Evolutionary conservation across 2,113 vertebrate species (phyloP), one percentile per base, ranked within the genome.

Genomic region (Neotragus moschatus): DNA sequence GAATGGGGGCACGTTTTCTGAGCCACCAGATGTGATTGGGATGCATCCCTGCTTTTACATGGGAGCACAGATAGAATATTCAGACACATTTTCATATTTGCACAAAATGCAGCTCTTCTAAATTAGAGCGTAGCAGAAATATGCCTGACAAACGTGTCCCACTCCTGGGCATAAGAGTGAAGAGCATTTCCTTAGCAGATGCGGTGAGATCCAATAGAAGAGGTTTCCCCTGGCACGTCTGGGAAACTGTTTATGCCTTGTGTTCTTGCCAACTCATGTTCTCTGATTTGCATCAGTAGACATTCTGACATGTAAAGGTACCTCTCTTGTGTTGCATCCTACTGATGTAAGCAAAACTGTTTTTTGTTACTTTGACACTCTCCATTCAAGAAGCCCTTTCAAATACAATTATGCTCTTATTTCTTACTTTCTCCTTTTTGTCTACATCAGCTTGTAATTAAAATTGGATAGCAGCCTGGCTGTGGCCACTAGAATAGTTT

Each of bases 381-480:
- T 79, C 23, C 79, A 82, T 30, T 93, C 23, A 93, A 77, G 53
- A 97, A 56, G 39, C 33, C 14, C 53, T 96, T 96, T 55, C 5
- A 61, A 96, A 92, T 96, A 66, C 80, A 63, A 63, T 47, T 33
- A 45, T 43, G n/a, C 15, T 61, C 58, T 95, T 75, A 19, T 3
- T 98, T 95, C 96, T 97, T 91, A 36, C 49, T 95, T 97, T 73
- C 39, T 58, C 53, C 43, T 80, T 94, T 97, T 39, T 56, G 94
- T 90, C 17, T 88, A 84, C n/a, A 55, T 70, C 66, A 90, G 60
- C 56, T 95, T 89, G 19, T 93, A 23, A 75, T 94, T 95, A 79
- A 94, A 28, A 1, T 80, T 47, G 14, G 77, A 90, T 97, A 90
- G 77, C 73, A 30, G 0, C 10, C 90, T 88, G 88, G 75, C 88